Percentiles rank a stretch among this genome's conserved stretches.
Evolutionary conservation across 2,888 invertebrate genomes (phyloP).

Genomic region (Dynastes grantii): DNA sequence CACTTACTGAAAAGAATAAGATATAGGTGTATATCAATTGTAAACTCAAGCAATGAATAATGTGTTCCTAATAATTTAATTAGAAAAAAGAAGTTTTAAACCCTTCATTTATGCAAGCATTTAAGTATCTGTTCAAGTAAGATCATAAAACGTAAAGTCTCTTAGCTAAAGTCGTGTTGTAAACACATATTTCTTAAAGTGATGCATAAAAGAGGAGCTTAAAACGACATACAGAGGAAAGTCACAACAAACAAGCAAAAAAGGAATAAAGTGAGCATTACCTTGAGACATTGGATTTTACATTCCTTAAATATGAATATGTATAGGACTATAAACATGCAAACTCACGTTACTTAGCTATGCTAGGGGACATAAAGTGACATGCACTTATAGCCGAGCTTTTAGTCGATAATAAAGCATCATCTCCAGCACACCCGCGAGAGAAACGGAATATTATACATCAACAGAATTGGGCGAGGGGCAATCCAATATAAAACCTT

Average conservation of each 20-base stretch:
- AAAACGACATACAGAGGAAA: too few species aligned
- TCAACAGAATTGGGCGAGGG: neutral
- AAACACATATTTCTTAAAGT: too few species aligned
- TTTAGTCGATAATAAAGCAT: neutral
- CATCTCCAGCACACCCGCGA: neutral
- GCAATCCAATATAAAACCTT: neutral
- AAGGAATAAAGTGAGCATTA: neutral
- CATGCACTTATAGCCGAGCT: neutral
- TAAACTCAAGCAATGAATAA: too few species aligned
- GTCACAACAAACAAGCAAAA: neutral
- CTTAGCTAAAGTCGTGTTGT: too few species aligned
- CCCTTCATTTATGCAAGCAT: too few species aligned
- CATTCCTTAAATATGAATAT: slow-evolving; percentile 6
- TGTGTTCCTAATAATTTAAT: too few species aligned
- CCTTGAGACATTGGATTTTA: neutral
- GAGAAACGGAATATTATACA: neutral
- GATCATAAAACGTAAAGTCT: too few species aligned
- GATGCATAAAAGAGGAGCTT: too few species aligned
- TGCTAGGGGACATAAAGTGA: neutral
- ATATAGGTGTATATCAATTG: too few species aligned
- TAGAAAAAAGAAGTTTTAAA: too few species aligned
- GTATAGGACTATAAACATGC: slow-evolving; percentile 5
- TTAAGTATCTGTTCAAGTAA: too few species aligned
- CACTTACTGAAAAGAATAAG: too few species aligned
- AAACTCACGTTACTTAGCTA: neutral